Conservation (phyloP, 2,888 invertebrate species). For the Stratiomys singularior region DNA sequence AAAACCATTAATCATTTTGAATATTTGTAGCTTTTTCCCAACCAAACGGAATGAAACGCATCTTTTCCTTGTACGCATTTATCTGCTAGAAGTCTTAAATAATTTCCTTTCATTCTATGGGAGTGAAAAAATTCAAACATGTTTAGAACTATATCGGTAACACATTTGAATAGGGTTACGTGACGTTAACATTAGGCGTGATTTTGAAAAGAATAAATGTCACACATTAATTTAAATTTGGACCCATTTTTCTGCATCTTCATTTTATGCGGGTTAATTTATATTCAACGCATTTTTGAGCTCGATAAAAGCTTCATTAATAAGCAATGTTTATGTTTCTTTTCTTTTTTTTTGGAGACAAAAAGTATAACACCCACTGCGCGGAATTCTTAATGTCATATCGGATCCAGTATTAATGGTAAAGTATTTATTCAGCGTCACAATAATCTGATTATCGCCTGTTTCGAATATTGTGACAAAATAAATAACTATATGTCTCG, state of each 20-base stretch:
- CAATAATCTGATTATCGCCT: conserved; percentile 2
- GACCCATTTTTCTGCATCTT: background rate
- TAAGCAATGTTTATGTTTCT: background rate
- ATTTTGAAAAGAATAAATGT: background rate
- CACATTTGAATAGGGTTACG: background rate
- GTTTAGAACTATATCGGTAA: background rate
- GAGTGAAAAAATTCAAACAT: background rate
- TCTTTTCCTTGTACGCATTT: conserved; percentile 1
- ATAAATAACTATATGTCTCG: too few species aligned
- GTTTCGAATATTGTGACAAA: too few species aligned
- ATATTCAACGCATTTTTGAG: background rate
- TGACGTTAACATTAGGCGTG: background rate
- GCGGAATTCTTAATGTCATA: background rate
- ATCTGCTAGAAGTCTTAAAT: background rate
- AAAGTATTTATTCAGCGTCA: background rate
- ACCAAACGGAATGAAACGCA: background rate
- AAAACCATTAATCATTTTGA: conserved; percentile 49
- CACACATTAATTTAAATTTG: background rate
- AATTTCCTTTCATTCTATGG: background rate
- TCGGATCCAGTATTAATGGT: conserved; percentile 7
- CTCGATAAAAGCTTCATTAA: conserved; percentile 20
- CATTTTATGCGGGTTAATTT: background rate
- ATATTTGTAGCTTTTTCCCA: background rate
- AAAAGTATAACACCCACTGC: conserved; percentile 19
- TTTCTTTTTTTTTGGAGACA: background rate